Base-by-base conservation (phyloP, 2,113 vertebrate species). In the Eonycteris spelaea region DNA sequence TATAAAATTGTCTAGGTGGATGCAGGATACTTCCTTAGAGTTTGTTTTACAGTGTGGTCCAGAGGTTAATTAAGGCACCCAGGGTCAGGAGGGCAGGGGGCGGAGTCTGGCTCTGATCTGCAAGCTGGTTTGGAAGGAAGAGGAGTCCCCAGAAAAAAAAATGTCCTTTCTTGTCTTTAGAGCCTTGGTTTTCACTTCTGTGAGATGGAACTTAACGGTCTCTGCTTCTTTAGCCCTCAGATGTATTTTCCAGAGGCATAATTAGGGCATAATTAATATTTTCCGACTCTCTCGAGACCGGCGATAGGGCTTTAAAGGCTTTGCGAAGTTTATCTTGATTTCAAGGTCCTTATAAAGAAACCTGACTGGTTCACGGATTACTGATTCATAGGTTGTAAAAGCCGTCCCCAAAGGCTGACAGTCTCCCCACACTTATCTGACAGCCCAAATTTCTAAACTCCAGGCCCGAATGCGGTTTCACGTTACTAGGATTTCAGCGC, bases 391-490 rank as follows among this genome's bases (percentile, higher is more conserved):
- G 94, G 51, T n/a, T 86, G 70, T 97, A 87, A 98, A 82, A 73
- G 24, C 28, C 33, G 16, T 74, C 87, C 80, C 83, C 91, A 53
- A 97, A 96, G 86, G 19, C 77, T 90, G 63, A 88, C 63, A 77
- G 96, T 73, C 65, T 79, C 80, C 26, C 80, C 51, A 35, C 78
- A 65, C 26, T 79, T 97, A 90, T 96, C 84, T 75, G 96, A 89
- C 51, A 51, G 35, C 61, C 88, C 65, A 86, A 35, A 91, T 95
- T 97, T 95, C 94, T 67, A 94, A 95, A 83, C 91, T 65, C 90
- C 38, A 45, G 96, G 70, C 90, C 97, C 77, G 70, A 95, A 38
- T 24, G 82, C 95, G 82, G 77, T 74, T 78, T 97, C 97, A 84
- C 1, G 0, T 97, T 97, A 96, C 95, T 63, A 88, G 97, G 79